These are phyloP conservation scores for Pseudochirops corinnae DNA, from an alignment of 2,797 vertebrate genomes.

Conservation along the genomic window DNA sequence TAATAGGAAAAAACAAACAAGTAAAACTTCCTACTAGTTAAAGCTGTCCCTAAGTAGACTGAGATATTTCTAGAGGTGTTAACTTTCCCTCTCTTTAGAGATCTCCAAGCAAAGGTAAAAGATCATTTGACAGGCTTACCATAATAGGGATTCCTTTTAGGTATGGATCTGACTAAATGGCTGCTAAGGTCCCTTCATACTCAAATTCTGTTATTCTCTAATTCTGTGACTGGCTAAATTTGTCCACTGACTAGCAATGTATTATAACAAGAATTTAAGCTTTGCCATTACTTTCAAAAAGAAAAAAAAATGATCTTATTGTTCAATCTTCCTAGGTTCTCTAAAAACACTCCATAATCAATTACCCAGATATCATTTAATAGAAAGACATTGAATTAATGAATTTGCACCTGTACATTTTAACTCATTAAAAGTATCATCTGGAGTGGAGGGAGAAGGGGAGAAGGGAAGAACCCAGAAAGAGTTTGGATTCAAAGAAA, in stretches of 20 bases:
- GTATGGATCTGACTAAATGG: too few relatives aligned
- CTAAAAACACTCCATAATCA: slow-evolving; percentile 45
- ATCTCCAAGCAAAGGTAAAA: not conserved
- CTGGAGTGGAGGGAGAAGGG: not conserved
- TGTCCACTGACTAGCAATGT: not conserved
- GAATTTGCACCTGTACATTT: slow-evolving; percentile 59
- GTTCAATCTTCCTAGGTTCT: slow-evolving; percentile 59
- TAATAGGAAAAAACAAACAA: not conserved
- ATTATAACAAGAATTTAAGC: not conserved
- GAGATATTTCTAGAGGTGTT: not conserved
- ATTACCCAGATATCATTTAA: slow-evolving; percentile 31
- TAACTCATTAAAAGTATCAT: slow-evolving; percentile 72
- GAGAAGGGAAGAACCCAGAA: slow-evolving; percentile 68
- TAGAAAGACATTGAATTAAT: not conserved
- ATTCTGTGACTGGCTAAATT: not conserved
- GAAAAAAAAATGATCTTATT: slow-evolving; percentile 24
- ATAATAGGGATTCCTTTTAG: not conserved
- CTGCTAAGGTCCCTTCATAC: not conserved
- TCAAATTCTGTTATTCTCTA: not conserved
- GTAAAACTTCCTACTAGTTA: not conserved
- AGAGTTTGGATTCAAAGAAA: slow-evolving; percentile 77
- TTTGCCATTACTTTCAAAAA: not conserved
- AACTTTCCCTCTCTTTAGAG: not conserved
- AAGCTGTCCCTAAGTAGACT: not conserved
- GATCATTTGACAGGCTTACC: not conserved